These are phyloP conservation scores for Elaeidobius kamerunicus DNA, from an alignment of 2,888 invertebrate genomes.

Conservation along the genomic window DNA sequence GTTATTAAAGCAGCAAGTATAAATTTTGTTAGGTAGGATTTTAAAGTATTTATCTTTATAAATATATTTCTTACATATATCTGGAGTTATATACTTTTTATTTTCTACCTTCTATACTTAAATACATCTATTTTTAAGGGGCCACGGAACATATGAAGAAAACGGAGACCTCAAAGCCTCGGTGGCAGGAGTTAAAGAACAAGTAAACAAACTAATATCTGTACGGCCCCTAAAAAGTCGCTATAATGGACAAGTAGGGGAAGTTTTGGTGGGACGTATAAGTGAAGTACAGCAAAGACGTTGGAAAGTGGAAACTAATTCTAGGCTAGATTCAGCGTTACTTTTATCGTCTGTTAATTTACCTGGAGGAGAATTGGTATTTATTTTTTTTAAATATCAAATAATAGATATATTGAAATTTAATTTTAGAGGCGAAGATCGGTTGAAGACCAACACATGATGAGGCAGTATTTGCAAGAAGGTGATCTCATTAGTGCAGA, in stretches of 20 bases:
- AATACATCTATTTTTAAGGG: slow-evolving; percentile 56
- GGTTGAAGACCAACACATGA: slow-evolving; percentile 95
- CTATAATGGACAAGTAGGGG: slow-evolving; percentile 92
- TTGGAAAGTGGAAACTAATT: slow-evolving; percentile 95
- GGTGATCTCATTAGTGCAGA: slow-evolving; percentile 97
- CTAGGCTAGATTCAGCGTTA: slow-evolving; percentile 82
- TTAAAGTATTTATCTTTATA: neutral
- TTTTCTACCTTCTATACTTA: neutral
- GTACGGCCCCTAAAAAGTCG: slow-evolving; percentile 88
- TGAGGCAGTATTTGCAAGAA: slow-evolving; percentile 91
- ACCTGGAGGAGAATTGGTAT: slow-evolving; percentile 93
- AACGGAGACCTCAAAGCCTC: slow-evolving; percentile 84
- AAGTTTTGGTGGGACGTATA: slow-evolving; percentile 93
- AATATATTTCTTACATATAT: neutral
- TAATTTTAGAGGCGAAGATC: slow-evolving; percentile 78
- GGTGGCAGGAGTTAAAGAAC: slow-evolving; percentile 90
- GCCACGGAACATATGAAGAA: slow-evolving; percentile 93
- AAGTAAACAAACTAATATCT: slow-evolving; percentile 92
- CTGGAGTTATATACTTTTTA: neutral
- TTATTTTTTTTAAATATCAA: too few species aligned
- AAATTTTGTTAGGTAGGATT: slow-evolving; percentile 75
- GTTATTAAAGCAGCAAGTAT: slow-evolving; percentile 72
- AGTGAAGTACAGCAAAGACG: slow-evolving; percentile 90
- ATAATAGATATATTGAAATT: too few species aligned
- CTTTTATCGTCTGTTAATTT: slow-evolving; percentile 91